These are phyloP conservation scores for Zalophus californianus DNA, from an alignment of 2,797 vertebrate genomes.

Conservation along the genomic window DNA sequence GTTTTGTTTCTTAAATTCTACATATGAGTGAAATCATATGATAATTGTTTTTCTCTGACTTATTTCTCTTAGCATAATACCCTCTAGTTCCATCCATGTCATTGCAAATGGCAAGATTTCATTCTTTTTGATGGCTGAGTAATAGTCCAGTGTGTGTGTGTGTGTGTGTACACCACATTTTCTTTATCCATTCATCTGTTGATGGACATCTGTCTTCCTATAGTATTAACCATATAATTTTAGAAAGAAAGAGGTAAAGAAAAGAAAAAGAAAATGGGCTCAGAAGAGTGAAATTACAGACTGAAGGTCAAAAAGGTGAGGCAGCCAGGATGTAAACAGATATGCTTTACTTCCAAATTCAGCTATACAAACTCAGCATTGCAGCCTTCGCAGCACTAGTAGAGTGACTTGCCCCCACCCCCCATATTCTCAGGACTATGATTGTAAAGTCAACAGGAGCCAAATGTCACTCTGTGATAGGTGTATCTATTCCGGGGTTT, in stretches of 20 bases:
- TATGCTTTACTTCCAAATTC: background rate
- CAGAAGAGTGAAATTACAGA: background rate
- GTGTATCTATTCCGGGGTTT: background rate
- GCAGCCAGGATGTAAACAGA: background rate
- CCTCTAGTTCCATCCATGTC: background rate
- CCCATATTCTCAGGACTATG: background rate
- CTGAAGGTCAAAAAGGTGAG: background rate
- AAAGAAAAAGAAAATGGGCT: background rate
- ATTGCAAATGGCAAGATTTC: background rate
- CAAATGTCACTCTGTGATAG: background rate
- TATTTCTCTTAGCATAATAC: background rate
- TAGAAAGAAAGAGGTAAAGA: background rate
- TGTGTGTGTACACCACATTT: background rate
- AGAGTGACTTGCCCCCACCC: background rate
- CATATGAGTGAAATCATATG: background rate
- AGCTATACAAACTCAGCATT: background rate
- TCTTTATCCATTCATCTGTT: background rate
- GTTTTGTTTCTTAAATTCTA: background rate
- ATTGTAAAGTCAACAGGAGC: background rate
- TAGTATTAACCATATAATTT: background rate
- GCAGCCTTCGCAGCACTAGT: background rate
- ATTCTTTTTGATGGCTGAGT: background rate
- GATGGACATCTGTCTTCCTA: background rate
- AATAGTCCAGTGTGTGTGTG: background rate
- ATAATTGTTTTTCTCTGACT: background rate